Evolutionary conservation across 2,888 invertebrate species (phyloP), one percentile per base, ranked within the genome.

Genomic region (Sclerodermus sp.): DNA sequence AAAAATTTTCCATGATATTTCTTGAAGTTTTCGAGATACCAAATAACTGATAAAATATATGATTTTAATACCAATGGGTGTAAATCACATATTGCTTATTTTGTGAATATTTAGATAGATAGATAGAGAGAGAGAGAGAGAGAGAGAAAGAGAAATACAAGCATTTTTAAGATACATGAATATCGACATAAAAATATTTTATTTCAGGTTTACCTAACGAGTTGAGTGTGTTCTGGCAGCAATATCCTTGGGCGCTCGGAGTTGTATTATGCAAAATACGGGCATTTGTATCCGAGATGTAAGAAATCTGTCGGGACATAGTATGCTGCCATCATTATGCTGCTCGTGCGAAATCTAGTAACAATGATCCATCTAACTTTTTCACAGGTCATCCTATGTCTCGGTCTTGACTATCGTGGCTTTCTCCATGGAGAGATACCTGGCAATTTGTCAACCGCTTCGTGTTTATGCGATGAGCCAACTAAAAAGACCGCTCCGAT

Each of bases 381-480:
- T 49, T 38, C 31, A 23, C 23, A 92, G 92, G 78, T 91, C 93
- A 0, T 90, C 92, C 0, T 93, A 94, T 78, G 93, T 92, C 1
- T 94, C 94, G 1, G 91, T 94, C 42, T 80, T 95, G 70, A 95
- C 94, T 17, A 94, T 95, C 63, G 92, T 93, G 39, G 92, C 93
- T 2, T 95, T 95, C 79, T 93, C 94, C 0, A 86, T 90, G 79
- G 95, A 95, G 80, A 84, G 95, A 38, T 93, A 93, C 80, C 80
- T 94, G 60, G 94, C 94, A 30, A 94, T 95, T 70, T 95, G 95
- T 73, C 90, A 93, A 74, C 94, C 95, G 0, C 80, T 95, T 36
- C 87, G 88, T 70, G 83, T 90, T 53, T 90, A 92, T 78, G 86
- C 88, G 32, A 89, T 93, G 85, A 89, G 91, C 1, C 90, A 91